These are phyloP conservation scores for Brachionus asplanchnoidis DNA, from an alignment of 1,140 invertebrate species.

Conservation along the genomic window DNA sequence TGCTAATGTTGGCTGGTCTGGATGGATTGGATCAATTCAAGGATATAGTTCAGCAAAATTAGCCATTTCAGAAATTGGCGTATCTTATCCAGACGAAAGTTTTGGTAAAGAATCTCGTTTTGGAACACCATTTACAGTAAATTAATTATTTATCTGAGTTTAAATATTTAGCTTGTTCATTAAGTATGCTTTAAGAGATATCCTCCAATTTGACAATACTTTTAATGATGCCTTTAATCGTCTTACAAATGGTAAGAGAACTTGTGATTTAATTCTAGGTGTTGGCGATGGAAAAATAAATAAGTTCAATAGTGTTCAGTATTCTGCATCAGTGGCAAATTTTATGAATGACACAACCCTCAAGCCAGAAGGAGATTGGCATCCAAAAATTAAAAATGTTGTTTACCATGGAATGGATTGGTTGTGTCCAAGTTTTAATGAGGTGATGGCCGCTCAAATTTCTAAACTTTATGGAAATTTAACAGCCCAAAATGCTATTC, in stretches of 20 bases:
- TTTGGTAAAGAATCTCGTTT: conserved; percentile 48
- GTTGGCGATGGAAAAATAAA: conserved; percentile 49
- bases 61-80: conserved; percentile 50
- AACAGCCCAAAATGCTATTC: conserved; percentile 45
- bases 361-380: conserved; percentile 46
- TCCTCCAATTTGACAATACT: conserved; percentile 48
- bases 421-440: conserved; percentile 44
- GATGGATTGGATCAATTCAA: conserved; percentile 42
- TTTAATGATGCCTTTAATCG: conserved; percentile 45
- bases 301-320: conserved; percentile 46
- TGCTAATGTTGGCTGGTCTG: conserved; percentile 29
- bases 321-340: conserved; percentile 47
- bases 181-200: conserved; percentile 45
- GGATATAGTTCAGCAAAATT: conserved; percentile 47
- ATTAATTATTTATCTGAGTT: not conserved
- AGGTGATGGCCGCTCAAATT: conserved; percentile 47
- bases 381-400: conserved; percentile 48
- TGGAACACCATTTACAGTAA: conserved; percentile 48
- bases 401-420: conserved; percentile 47
- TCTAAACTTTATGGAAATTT: conserved; percentile 46
- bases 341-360: conserved; percentile 48
- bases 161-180: not conserved
- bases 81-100: conserved; percentile 47
- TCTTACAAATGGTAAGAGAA: conserved; percentile 45
- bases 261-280: conserved; percentile 49